phyloP scores from a whole-genome alignment of 1,140 invertebrate genomes.

The Drepana arcuata region DNA sequence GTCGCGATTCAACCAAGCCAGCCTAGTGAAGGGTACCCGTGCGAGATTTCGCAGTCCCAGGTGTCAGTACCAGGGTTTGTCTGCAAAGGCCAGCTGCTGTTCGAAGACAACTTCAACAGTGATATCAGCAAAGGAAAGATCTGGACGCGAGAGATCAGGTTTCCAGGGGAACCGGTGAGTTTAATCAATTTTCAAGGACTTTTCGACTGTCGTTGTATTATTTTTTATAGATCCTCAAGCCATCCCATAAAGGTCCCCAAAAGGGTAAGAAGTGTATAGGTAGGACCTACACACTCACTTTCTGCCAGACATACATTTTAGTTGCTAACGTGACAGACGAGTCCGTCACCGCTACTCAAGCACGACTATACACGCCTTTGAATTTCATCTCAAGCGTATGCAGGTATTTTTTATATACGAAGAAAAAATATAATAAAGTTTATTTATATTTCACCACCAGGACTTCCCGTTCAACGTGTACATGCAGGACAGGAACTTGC shows the following conservation, averaged over 20 bases:
- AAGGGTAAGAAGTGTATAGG: too few species aligned
- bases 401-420: background rate
- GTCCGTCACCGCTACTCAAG: too few species aligned
- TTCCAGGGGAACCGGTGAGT: constrained; percentile 58
- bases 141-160: constrained; percentile 66
- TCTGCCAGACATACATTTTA: too few species aligned
- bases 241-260: too few species aligned
- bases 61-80: constrained; percentile 44
- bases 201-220: too few species aligned
- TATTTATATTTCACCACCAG: too few species aligned
- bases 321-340: too few species aligned
- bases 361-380: too few species aligned
- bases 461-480: constrained; percentile 81
- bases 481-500: constrained; percentile 74
- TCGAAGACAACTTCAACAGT: constrained; percentile 69
- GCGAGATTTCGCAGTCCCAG: constrained; percentile 33
- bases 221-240: too few species aligned
- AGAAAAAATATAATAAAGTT: too few species aligned
- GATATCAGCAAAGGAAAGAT: constrained; percentile 37
- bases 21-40: constrained; percentile 18
- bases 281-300: too few species aligned
- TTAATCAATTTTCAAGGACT: background rate
- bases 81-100: constrained; percentile 71
- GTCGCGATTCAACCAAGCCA: background rate
- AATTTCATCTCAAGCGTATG: too few species aligned